phyloP scores from a whole-genome alignment of 2,888 invertebrate genomes.

The Stictocephala bisonia region DNA sequence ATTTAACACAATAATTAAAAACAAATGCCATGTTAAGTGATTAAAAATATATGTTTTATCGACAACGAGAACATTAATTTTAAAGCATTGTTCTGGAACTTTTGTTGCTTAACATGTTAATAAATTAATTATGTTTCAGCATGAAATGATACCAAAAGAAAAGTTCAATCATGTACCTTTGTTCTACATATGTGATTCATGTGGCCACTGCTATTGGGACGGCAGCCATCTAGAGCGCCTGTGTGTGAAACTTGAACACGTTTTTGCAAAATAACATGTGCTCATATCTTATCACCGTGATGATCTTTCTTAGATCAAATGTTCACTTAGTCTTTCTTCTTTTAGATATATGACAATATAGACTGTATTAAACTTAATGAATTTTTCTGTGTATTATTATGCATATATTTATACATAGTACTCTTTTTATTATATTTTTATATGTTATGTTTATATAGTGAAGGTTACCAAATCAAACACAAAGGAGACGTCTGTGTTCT shows the following conservation, averaged over 20 bases:
- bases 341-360: constrained; percentile 26
- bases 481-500: no score
- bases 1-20: no score
- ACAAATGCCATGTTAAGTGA: no score
- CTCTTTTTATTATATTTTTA: constrained; percentile 31
- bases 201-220: constrained; percentile 83
- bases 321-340: constrained; percentile 45
- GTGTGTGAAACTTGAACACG: constrained; percentile 31
- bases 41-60: no score
- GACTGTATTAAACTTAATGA: constrained; percentile 32
- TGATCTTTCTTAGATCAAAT: constrained; percentile 39
- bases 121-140: constrained; percentile 22
- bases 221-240: constrained; percentile 66
- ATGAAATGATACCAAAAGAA: constrained; percentile 66
- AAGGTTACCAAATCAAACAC: no score
- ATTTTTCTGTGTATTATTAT: constrained; percentile 15
- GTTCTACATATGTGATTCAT: constrained; percentile 77
- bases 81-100: no score
- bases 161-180: constrained; percentile 66
- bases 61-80: no score
- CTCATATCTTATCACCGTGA: not conserved
- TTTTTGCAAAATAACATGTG: constrained; percentile 2
- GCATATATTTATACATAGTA: constrained; percentile 11
- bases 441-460: constrained; percentile 26
- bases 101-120: no score